A percentile compares a stretch with the other conserved stretches of the same genome.
Conservation (phyloP, 2,113 vertebrate species). For the Dunckerocampus dactyliophorus region DNA sequence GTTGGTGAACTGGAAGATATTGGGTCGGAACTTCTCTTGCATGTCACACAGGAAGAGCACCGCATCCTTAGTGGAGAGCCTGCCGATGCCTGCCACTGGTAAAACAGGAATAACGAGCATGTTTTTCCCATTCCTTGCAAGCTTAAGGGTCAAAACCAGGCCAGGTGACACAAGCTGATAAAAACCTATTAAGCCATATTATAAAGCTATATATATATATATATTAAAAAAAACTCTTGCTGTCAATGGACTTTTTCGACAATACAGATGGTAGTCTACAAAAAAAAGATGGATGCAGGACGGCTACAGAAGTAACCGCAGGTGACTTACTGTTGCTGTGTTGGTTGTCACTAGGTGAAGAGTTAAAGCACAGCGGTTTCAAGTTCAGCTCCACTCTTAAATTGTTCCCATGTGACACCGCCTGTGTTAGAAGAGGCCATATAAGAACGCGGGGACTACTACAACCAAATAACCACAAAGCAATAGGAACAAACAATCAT, state of each 20-base stretch:
- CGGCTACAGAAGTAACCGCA: background rate
- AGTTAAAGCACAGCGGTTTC: background rate
- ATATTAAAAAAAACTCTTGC: too few species aligned
- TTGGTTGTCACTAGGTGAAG: slow-evolving; percentile 1
- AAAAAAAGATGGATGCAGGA: too few species aligned
- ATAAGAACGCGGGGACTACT: background rate
- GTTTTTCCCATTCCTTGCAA: too few species aligned
- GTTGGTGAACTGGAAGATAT: slow-evolving; percentile 78
- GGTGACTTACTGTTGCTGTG: slow-evolving; percentile 49
- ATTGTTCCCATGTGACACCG: slow-evolving; percentile 23
- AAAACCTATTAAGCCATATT: too few species aligned
- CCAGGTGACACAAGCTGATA: too few species aligned
- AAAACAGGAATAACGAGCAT: background rate
- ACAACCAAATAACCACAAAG: background rate
- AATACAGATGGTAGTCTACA: too few species aligned
- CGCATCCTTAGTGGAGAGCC: slow-evolving; percentile 68
- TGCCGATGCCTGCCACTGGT: slow-evolving; percentile 70
- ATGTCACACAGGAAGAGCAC: slow-evolving; percentile 87
- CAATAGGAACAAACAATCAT: background rate
- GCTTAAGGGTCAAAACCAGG: too few species aligned
- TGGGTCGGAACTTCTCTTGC: slow-evolving; percentile 86
- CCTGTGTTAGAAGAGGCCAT: slow-evolving; percentile 7
- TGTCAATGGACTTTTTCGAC: too few species aligned
- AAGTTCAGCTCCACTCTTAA: background rate
- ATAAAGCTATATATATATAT: too few species aligned